Evolutionary conservation across 2,797 vertebrate species (phyloP).

Genomic region (Leucoraja ocellata): DNA sequence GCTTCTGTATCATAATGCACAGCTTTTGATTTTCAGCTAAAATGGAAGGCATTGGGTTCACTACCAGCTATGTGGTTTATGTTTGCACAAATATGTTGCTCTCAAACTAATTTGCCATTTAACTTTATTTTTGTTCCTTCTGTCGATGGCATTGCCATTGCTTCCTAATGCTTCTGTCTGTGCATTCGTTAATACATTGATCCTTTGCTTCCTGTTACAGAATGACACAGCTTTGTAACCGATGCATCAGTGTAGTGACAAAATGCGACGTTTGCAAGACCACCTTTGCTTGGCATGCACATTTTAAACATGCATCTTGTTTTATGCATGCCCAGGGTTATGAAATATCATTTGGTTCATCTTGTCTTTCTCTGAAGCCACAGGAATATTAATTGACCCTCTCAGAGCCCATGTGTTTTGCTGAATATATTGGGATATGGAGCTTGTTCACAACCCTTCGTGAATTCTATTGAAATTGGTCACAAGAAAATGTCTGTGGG

Average conservation of each 20-base stretch:
- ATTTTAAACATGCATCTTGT: conserved; percentile 41
- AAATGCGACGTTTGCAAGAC: conserved; percentile 41
- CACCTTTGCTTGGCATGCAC: neutral
- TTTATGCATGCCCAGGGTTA: neutral
- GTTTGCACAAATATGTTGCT: neutral
- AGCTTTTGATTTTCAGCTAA: conserved; percentile 23
- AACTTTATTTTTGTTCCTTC: neutral
- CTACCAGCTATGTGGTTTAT: neutral
- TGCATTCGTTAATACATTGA: neutral
- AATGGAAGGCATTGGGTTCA: neutral
- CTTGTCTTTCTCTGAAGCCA: conserved; percentile 36
- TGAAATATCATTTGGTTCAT: conserved; percentile 38
- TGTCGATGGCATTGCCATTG: neutral
- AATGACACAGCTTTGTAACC: too few species aligned
- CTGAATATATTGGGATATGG: neutral
- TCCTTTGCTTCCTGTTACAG: neutral
- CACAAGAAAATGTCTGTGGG: neutral
- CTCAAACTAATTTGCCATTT: neutral
- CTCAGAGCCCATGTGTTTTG: neutral
- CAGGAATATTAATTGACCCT: neutral
- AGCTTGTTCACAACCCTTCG: too few species aligned
- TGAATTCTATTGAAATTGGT: neutral
- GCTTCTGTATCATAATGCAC: neutral
- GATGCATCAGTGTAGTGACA: neutral
- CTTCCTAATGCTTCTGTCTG: neutral